Conservation (phyloP, 2,888 invertebrate species). For the Exephanes ischioxanthus region DNA sequence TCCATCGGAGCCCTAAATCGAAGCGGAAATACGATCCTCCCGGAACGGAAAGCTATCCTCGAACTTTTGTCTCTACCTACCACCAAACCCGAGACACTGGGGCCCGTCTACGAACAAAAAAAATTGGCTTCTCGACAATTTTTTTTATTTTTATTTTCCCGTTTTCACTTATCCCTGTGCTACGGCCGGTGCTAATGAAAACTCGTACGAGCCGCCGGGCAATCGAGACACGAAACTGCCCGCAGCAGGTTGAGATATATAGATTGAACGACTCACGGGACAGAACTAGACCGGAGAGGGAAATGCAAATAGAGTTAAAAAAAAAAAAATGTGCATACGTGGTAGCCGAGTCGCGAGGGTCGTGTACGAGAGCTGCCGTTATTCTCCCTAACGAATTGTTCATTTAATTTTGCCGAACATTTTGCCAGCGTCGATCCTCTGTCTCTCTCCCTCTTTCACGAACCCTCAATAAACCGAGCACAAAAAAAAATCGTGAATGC, state of each 20-base stretch:
- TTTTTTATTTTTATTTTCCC: conserved; percentile 22
- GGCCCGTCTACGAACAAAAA: not conserved
- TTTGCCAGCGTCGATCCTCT: conserved; percentile 70
- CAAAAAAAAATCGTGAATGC: conserved; percentile 45
- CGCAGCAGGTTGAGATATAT: conserved; percentile 34
- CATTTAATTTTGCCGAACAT: conserved; percentile 81
- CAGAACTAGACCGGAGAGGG: conserved; percentile 52
- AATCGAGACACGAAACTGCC: conserved; percentile 27
- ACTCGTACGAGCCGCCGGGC: conserved; percentile 30
- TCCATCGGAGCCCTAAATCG: conserved; percentile 46
- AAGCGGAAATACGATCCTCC: conserved; percentile 67
- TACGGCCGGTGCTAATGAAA: conserved; percentile 45
- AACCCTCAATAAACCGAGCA: conserved; percentile 36
- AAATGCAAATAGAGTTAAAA: conserved; percentile 65
- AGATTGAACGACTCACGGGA: conserved; percentile 41
- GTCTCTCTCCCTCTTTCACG: conserved; percentile 50
- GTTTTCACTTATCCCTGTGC: conserved; percentile 23
- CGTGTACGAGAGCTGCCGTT: conserved; percentile 66
- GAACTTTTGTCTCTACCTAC: conserved; percentile 17
- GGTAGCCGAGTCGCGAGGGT: conserved; percentile 26
- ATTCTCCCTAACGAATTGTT: conserved; percentile 79
- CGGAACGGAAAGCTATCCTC: conserved; percentile 46
- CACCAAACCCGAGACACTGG: not conserved
- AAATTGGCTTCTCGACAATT: conserved; percentile 41
- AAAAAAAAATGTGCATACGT: conserved; percentile 47